Evolutionary conservation across 1,140 invertebrate genomes (phyloP), one percentile per base, ranked within the genome.

Genomic region (Bilobella aurantiaca): DNA sequence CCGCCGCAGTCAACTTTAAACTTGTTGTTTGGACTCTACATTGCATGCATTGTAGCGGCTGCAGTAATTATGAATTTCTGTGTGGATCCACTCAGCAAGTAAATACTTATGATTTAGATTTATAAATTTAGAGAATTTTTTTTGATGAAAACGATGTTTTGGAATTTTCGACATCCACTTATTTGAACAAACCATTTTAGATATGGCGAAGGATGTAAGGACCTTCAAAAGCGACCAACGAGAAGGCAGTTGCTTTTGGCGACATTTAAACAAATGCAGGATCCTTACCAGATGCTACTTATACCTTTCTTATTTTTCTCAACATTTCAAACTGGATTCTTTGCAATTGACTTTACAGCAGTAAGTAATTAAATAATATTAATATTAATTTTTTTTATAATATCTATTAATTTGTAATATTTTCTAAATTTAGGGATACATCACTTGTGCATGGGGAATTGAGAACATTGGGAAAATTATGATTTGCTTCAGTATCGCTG

Each of bases 261-360:
- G 25, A 23, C 23, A 23, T 18, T 53, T 23, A 53, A 53, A 23
- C 49, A 53, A 23, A 53, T 53, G 49, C 14, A 18, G 25, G 25
- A 23, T 12, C 49, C 49, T 16, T 5, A 23, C 3, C 49, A 53
- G 25, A 12, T 53, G 14, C 49, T 53, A 16, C 49, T 53, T 53
- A 53, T 53, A 5, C 49, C 49, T 8, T 16, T 53, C 12, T 5
- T 53, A 18, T 53, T 53, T 23, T 53, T 12, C 3, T 53, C 49
- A 53, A 53, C 49, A 16, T 53, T 53, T 53, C 49, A 53, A 53
- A 53, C 49, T 53, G 49, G 49, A 5, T 53, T 53, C 49, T 53
- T 53, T 23, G 5, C 5, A 53, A 16, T 23, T 12, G 49, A 53
- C 12, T 53, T 53, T 23, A 53, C 49, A 14, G 12, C 49, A 18